Conservation (phyloP, 2,888 invertebrate genomes). For the Drosophila neonasuta region DNA sequence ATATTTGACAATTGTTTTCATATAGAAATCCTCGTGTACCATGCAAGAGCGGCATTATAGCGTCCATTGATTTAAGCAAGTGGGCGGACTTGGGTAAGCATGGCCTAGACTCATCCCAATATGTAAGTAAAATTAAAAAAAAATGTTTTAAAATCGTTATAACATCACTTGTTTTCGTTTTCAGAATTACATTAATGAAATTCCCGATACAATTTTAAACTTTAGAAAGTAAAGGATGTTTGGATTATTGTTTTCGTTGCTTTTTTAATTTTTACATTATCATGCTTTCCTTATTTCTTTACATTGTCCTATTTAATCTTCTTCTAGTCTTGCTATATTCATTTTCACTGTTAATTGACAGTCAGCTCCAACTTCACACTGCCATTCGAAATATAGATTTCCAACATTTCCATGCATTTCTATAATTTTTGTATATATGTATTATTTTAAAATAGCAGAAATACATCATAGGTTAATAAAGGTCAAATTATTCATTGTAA, state of each 20-base stretch:
- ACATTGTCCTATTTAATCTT: slow-evolving; percentile 23
- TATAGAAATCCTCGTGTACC: slow-evolving; percentile 95
- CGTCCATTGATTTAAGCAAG: slow-evolving; percentile 93
- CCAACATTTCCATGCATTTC: slow-evolving; percentile 59
- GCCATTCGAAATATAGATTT: slow-evolving; percentile 63
- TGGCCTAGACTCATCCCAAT: slow-evolving; percentile 84
- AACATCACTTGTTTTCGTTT: slow-evolving; percentile 50
- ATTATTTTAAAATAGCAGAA: slow-evolving; percentile 80
- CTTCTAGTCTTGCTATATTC: slow-evolving; percentile 61
- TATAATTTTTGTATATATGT: slow-evolving; percentile 76
- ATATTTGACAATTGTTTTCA: not conserved
- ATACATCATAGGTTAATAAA: slow-evolving; percentile 57
- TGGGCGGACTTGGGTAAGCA: slow-evolving; percentile 91
- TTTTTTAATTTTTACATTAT: not conserved
- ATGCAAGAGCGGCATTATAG: slow-evolving; percentile 93
- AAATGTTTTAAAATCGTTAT: not conserved
- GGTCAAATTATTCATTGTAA: slow-evolving; percentile 57
- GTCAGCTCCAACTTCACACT: slow-evolving; percentile 54
- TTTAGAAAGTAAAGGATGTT: slow-evolving; percentile 76
- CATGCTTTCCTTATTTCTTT: slow-evolving; percentile 7
- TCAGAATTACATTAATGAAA: slow-evolving; percentile 82
- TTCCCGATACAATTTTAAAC: slow-evolving; percentile 82
- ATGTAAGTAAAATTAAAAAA: slow-evolving; percentile 83
- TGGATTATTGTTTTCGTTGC: not conserved
- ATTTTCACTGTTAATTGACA: slow-evolving; percentile 29